A percentile compares a stretch with the other conserved stretches of the same genome.
phyloP scores from a whole-genome alignment of 2,888 invertebrate genomes.

The Cataglyphis albicans region DNA sequence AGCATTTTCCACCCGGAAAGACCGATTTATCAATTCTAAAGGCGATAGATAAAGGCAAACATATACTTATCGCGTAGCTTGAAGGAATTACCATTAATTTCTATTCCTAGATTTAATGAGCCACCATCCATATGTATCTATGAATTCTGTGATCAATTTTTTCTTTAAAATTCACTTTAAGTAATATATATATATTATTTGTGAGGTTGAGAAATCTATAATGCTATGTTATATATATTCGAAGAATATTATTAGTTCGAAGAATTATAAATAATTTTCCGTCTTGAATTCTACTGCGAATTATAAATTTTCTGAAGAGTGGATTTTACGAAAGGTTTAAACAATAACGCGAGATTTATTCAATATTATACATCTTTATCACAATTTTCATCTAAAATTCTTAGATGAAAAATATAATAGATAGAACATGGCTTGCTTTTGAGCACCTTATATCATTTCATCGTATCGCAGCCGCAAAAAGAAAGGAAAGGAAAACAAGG shows the following conservation, averaged over 20 bases:
- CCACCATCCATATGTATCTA: neutral
- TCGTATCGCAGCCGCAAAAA: neutral
- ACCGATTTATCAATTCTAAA: constrained; percentile 2
- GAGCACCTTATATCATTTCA: neutral
- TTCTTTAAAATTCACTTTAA: neutral
- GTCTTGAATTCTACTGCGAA: neutral
- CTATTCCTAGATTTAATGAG: neutral
- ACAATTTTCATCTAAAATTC: neutral
- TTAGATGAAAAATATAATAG: neutral
- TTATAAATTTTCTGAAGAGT: neutral
- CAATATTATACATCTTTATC: neutral
- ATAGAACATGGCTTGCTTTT: neutral
- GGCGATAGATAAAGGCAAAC: neutral
- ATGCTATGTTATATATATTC: neutral
- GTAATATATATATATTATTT: neutral
- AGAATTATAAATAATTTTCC: neutral
- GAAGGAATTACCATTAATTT: neutral
- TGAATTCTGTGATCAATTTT: neutral
- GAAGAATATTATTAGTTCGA: no score
- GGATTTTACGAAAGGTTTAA: neutral
- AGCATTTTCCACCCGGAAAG: neutral
- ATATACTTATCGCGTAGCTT: neutral
- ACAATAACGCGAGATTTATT: neutral
- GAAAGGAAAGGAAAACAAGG: neutral
- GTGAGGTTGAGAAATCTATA: neutral